Conservation (phyloP, 2,888 invertebrate species). For the Agrochola circellaris region DNA sequence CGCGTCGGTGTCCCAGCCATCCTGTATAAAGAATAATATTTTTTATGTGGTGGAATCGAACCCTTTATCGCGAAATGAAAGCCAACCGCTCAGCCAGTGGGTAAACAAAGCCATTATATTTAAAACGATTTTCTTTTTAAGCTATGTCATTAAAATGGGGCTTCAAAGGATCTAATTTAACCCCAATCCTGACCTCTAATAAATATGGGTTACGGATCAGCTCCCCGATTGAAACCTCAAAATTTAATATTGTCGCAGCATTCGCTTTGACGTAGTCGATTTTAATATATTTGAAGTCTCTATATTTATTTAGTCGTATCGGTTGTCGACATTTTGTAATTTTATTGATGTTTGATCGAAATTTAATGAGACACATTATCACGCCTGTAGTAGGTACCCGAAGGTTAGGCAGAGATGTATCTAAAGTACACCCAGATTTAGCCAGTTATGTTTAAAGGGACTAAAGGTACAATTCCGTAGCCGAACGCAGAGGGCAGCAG, state of each 20-base stretch:
- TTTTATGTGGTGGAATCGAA: neutral
- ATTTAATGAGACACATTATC: neutral
- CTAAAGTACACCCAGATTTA: no score
- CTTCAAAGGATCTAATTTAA: constrained; percentile 20
- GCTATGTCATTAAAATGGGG: neutral
- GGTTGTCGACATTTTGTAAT: neutral
- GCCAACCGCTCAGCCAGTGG: neutral
- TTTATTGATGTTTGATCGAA: neutral
- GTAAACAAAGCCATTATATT: neutral
- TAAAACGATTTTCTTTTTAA: neutral
- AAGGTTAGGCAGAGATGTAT: no score
- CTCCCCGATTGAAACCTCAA: constrained; percentile 5
- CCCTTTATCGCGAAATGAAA: neutral
- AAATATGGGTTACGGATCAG: constrained; percentile 23
- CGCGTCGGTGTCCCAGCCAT: no score
- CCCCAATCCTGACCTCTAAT: neutral
- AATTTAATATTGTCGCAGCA: constrained; percentile 6
- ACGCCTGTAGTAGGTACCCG: no score
- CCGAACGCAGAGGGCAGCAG: no score
- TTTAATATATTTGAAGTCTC: constrained; percentile 15
- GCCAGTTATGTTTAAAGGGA: no score
- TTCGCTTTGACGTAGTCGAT: constrained; percentile 22
- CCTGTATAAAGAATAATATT: no score
- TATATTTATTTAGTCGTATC: neutral
- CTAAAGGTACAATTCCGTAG: no score